phyloP scores from a whole-genome alignment of 2,888 invertebrate species.

The Zonitis immaculata region DNA sequence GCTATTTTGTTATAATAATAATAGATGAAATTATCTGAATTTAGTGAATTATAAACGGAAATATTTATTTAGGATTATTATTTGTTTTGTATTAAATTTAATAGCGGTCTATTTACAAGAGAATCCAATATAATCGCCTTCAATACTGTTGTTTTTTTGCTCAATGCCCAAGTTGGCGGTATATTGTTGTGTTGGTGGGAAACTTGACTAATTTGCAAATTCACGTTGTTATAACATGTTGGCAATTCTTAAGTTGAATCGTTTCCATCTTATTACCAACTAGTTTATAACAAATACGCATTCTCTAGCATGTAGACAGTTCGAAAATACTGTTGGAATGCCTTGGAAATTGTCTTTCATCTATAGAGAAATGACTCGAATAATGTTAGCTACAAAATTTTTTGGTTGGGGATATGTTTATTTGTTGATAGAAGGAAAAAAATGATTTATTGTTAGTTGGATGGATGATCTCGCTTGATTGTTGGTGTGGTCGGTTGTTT shows the following conservation, averaged over 20 bases:
- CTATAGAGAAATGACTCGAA: neutral
- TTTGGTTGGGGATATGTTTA: too few species aligned
- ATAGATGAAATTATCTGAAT: neutral
- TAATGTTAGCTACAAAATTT: too few species aligned
- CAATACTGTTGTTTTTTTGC: constrained; percentile 24
- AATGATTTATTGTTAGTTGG: neutral
- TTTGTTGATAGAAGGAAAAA: too few species aligned
- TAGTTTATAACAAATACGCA: constrained; percentile 10
- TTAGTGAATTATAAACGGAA: too few species aligned
- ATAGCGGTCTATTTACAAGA: constrained; percentile 8
- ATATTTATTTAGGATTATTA: neutral
- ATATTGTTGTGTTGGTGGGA: constrained; percentile 24
- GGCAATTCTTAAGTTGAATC: constrained; percentile 3
- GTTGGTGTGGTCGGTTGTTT: constrained; percentile 16
- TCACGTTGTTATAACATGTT: constrained; percentile 18
- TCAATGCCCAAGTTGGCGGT: constrained; percentile 15
- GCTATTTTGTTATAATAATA: too few species aligned
- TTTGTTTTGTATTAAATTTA: neutral
- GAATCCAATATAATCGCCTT: constrained; percentile 31
- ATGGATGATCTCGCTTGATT: constrained; percentile 7
- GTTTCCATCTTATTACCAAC: neutral
- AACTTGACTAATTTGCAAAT: constrained; percentile 32
- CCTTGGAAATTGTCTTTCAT: constrained; percentile 17
- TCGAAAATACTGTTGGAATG: constrained; percentile 10
- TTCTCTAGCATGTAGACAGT: constrained; percentile 9